Base-by-base conservation (phyloP, 2,797 vertebrate species). In the Salarias fasciatus region DNA sequence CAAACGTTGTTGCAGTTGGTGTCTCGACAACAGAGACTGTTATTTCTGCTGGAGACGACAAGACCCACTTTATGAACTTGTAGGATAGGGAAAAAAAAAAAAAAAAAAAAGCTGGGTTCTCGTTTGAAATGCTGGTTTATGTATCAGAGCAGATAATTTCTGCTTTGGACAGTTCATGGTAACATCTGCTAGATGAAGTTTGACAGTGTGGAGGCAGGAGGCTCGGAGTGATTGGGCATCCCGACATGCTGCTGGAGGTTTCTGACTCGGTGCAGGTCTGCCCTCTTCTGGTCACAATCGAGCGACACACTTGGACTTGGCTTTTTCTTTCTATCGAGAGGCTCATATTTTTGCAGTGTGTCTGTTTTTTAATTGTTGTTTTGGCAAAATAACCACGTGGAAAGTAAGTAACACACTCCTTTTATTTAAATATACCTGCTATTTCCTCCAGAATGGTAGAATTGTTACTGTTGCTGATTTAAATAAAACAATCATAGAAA, bases 281-380 rank as follows among this genome's bases (percentile, higher is more conserved):
- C 86, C 90, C 84, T 84, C 90, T 91, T 5, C 44, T 91, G 91
- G 84, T 62, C 15, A 0, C 31, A 72, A 35, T 6, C 0, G 8
- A 11, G 43, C 63, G 15, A 51, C 55, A 59, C 78, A 68, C 44
- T 2, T 5, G 31, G 24, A 24, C 45, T 31, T 38, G 36, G 9
- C 12, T 13, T 6, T n/a, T 40, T 6, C 5, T 6, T 12, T 6
- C 1, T 40, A n/a, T 40, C 40, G 1, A n/a, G 38, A 12, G n/a
- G 2, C 12, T 13, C 6, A n/a, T n/a, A 13, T 9, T 6, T 35
- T 35, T 35, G 18, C 18, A 24, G 24, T 24, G 2, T 24, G 18
- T 24, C 18, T 3, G 18, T 24, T 24, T 24, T 24, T 24, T 3
- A 24, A 24, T 24, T 2, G 18, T 24, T 3, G 18, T 24, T 24